Percentiles rank a stretch among this genome's conserved stretches.
phyloP scores from a whole-genome alignment of 2,888 invertebrate species.

The Heliconius erato region DNA sequence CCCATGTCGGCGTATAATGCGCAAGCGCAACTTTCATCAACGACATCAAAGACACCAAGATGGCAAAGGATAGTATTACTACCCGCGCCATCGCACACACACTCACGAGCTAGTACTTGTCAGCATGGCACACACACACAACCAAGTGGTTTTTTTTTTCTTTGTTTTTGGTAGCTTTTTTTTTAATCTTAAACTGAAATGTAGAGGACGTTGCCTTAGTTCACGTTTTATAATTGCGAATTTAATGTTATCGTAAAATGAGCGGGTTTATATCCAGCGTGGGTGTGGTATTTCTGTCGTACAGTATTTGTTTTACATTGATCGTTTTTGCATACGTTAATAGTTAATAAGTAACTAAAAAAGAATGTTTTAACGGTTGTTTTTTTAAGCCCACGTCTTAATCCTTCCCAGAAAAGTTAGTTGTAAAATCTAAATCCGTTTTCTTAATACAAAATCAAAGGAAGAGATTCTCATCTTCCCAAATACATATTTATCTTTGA shows the following conservation, averaged over 20 bases:
- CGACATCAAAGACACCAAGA: slow-evolving; percentile 70
- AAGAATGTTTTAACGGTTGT: background rate
- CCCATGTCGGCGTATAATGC: slow-evolving; percentile 94
- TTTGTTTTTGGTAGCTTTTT: slow-evolving; percentile 35
- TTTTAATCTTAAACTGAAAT: slow-evolving; percentile 39
- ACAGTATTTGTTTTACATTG: background rate
- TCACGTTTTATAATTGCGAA: slow-evolving; percentile 26
- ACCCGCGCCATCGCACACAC: slow-evolving; percentile 79
- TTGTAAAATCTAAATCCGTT: no score
- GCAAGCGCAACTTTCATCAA: slow-evolving; percentile 66
- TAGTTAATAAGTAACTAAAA: background rate
- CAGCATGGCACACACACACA: slow-evolving; percentile 78
- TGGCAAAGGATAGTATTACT: slow-evolving; percentile 68
- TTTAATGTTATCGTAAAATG: slow-evolving; percentile 18
- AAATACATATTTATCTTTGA: no score
- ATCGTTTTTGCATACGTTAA: background rate
- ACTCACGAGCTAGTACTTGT: slow-evolving; percentile 82
- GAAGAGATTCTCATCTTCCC: no score
- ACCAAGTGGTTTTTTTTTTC: slow-evolving; percentile 37
- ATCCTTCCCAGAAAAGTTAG: background rate
- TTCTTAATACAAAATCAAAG: no score
- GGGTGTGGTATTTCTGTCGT: background rate
- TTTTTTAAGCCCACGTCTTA: background rate
- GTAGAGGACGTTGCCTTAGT: slow-evolving; percentile 44
- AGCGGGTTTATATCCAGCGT: slow-evolving; percentile 11